A percentile compares a stretch with the other conserved stretches of the same genome.
These are phyloP conservation scores for Nomada hirtipes DNA, from an alignment of 2,888 invertebrate species.

Conservation along the genomic window DNA sequence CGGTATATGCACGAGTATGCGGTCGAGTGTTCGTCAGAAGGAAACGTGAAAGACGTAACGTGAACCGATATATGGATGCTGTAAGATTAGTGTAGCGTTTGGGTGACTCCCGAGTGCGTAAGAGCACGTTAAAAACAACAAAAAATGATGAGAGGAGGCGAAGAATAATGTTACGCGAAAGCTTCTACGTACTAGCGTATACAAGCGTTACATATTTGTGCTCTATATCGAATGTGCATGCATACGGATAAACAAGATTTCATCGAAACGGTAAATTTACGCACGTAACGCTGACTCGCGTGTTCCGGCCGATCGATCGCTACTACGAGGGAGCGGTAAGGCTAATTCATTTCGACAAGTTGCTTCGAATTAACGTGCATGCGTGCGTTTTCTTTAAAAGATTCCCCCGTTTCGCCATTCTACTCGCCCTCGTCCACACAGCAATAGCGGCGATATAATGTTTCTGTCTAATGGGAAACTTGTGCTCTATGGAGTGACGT, in stretches of 20 bases:
- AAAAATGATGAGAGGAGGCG: slow-evolving; percentile 1
- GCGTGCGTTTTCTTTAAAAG: not conserved
- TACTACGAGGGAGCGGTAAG: slow-evolving; percentile 58
- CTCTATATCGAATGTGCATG: not conserved
- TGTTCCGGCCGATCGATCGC: slow-evolving; percentile 60
- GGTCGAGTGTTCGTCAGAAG: not conserved
- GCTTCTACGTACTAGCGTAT: slow-evolving; percentile 24
- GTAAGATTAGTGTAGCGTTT: slow-evolving; percentile 4
- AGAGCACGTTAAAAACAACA: not conserved
- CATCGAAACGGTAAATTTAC: slow-evolving; percentile 44
- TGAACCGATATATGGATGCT: not conserved
- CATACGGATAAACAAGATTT: slow-evolving; percentile 42
- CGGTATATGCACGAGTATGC: not conserved
- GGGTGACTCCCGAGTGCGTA: too few species aligned
- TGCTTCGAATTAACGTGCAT: slow-evolving; percentile 23
- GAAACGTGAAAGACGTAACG: not conserved
- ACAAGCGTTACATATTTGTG: slow-evolving; percentile 3
- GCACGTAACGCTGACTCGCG: slow-evolving; percentile 57
- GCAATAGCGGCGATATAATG: slow-evolving; percentile 61
- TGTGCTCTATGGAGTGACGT: slow-evolving; percentile 76
- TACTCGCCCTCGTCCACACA: not conserved
- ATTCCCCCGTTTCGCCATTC: not conserved
- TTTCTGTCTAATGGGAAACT: slow-evolving; percentile 63
- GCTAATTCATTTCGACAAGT: slow-evolving; percentile 48
- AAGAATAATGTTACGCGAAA: slow-evolving; percentile 2